phyloP scores from a whole-genome alignment of 2,888 invertebrate genomes.

The Cryptus armator region DNA sequence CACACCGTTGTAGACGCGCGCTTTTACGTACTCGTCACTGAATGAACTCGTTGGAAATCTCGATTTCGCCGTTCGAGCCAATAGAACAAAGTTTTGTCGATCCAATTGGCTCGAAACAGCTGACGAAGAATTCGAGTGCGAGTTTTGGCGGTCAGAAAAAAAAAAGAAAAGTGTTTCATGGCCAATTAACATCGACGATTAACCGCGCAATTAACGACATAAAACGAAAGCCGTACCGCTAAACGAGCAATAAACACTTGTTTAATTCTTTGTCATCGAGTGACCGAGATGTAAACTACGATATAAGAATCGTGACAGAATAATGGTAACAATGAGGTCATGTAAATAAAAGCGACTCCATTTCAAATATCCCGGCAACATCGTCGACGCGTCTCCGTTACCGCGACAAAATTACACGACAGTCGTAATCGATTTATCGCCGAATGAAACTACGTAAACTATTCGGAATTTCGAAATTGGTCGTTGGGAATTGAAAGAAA shows the following conservation, averaged over 20 bases:
- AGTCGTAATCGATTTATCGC: background rate
- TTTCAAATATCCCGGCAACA: constrained; percentile 50
- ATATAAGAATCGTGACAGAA: background rate
- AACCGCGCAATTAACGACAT: background rate
- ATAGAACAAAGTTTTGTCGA: background rate
- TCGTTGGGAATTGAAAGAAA: background rate
- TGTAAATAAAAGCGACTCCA: constrained; percentile 40
- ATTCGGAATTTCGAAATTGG: background rate
- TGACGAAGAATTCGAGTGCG: background rate
- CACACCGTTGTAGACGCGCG: background rate
- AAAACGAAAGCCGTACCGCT: background rate
- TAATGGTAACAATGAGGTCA: constrained; percentile 45
- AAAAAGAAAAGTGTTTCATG: background rate
- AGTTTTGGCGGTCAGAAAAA: background rate
- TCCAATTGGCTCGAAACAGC: background rate
- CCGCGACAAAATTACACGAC: background rate
- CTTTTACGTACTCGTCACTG: background rate
- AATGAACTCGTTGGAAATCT: background rate
- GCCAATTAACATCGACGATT: background rate
- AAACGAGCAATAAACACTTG: background rate
- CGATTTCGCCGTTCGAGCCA: background rate
- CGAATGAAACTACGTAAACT: background rate
- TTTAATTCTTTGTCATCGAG: background rate
- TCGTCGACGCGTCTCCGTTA: background rate
- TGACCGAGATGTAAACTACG: background rate